Evolutionary conservation across 1,140 invertebrate species (phyloP).

Genomic region (Linepithema humile): DNA sequence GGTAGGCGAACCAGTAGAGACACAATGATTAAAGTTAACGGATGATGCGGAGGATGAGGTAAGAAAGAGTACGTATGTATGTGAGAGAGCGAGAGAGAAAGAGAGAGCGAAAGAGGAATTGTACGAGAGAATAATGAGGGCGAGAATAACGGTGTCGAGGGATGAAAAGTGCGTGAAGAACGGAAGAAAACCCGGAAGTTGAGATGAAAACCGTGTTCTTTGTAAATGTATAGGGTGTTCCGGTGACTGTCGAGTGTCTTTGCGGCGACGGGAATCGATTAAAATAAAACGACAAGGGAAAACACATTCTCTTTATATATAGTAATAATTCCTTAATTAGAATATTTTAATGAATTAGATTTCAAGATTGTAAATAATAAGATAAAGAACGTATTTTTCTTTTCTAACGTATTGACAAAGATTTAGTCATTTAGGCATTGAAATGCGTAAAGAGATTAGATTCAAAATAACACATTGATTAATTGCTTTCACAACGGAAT

Average conservation of each 20-base stretch:
- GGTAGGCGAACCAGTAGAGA: slow-evolving; percentile 58
- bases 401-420: no score
- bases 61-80: slow-evolving; percentile 22
- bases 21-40: slow-evolving; percentile 30
- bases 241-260: background rate
- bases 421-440: no score
- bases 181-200: slow-evolving; percentile 22
- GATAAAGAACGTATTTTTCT: no score
- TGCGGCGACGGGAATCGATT: background rate
- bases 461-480: background rate
- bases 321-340: no score
- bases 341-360: no score
- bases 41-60: background rate
- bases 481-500: background rate
- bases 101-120: slow-evolving; percentile 17
- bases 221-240: slow-evolving; percentile 14
- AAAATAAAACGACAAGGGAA: background rate
- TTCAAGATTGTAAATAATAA: no score
- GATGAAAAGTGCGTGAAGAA: background rate
- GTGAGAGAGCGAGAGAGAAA: slow-evolving; percentile 16
- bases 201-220: slow-evolving; percentile 6
- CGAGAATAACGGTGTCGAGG: background rate
- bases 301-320: no score
- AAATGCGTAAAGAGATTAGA: no score
- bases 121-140: slow-evolving; percentile 27